Evolutionary conservation across 1,140 invertebrate species (phyloP), one percentile per base, ranked within the genome.

Genomic region (Aphelenchoides fujianensis): DNA sequence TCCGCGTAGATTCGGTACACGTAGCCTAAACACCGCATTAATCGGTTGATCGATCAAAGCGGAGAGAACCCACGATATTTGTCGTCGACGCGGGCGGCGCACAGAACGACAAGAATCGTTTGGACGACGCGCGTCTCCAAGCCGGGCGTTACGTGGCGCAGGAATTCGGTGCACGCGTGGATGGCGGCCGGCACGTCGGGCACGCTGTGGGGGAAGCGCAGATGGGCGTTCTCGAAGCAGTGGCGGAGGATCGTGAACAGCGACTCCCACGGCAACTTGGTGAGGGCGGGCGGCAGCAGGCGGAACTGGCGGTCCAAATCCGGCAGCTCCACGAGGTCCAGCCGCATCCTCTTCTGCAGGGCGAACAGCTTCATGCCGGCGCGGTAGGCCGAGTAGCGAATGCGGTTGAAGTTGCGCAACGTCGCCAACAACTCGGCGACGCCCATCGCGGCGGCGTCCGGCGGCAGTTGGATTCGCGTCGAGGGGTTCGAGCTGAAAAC

Each of bases 161-260:
- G 53, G 16, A 66, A 37, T 1, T 66, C 63, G 0, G 32, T 35
- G 2, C 32, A 34, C 1, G 16, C 23, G 19, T 36, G 36, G 3
- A 66, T 66, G 36, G 63, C 63, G 12, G 16, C 32, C 31, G 28
- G 31, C 28, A 66, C 63, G 32, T 66, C 63, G 36, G 31, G n/a
- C 1, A 66, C 36, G 30, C 12, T n/a, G 12, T 19, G 16, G 1
- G 63, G 63, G 7, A 66, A 66, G 12, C 16, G 23, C 9, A 37
- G 12, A 30, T 66, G 63, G 32, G 63, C 63, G 9, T 66, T 66
- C 53, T 66, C 63, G 63, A 32, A 66, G 41, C 16, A 12, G 27
- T 16, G 32, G n/a, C 36, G 31, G 0, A 66, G 63, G 27, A 66
- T 35, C 12, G 31, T 34, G 32, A 66, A 66, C 63, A 36, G 32